Conservation (phyloP, 2,113 vertebrate species). For the Gymnobelideus leadbeateri region DNA sequence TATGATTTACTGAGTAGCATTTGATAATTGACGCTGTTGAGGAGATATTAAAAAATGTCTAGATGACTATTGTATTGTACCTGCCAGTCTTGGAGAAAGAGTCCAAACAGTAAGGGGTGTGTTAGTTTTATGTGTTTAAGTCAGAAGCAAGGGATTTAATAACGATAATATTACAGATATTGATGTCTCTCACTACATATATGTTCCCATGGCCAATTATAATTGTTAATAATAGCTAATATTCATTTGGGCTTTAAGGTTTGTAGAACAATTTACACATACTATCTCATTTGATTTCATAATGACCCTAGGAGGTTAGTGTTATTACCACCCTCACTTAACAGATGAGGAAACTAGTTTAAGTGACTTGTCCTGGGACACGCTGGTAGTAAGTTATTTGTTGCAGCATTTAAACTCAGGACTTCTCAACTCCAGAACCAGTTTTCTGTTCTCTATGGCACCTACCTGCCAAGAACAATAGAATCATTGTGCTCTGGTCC, state of each 20-base stretch:
- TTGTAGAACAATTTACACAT: not conserved
- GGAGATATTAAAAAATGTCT: not conserved
- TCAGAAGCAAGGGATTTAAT: not conserved
- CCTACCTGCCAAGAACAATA: not conserved
- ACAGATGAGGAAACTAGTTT: not conserved
- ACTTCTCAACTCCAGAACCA: not conserved
- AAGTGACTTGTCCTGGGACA: not conserved
- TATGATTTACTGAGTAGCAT: not conserved
- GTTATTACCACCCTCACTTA: not conserved
- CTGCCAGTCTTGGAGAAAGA: not conserved
- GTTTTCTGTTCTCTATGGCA: not conserved
- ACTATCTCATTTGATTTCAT: not conserved
- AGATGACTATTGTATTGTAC: not conserved
- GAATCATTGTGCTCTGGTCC: not conserved
- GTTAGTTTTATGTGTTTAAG: not conserved
- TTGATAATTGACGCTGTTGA: not conserved
- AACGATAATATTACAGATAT: not conserved
- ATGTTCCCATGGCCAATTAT: not conserved
- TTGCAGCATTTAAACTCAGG: not conserved
- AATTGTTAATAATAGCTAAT: not conserved
- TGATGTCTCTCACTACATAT: not conserved
- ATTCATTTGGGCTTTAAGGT: not conserved
- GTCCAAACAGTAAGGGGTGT: not conserved
- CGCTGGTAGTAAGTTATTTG: not conserved
- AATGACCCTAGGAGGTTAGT: not conserved